A percentile compares a stretch with the other conserved stretches of the same genome.
Conservation (phyloP, 2,113 vertebrate genomes). For the Bufo bufo region DNA sequence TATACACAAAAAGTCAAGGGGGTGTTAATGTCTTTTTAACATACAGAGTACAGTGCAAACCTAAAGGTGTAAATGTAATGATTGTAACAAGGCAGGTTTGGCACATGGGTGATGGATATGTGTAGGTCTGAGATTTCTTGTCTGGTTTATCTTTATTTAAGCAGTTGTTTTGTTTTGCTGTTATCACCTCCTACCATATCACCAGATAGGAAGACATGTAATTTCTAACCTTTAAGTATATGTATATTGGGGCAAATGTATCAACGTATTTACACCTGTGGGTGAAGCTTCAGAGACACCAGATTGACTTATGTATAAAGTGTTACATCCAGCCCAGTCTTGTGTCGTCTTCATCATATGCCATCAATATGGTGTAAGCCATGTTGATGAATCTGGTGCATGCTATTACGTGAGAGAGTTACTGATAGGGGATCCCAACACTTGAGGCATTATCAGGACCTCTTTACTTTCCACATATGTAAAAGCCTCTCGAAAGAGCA, state of each 20-base stretch:
- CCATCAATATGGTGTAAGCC: too few relatives aligned
- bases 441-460: too few relatives aligned
- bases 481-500: background rate
- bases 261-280: background rate
- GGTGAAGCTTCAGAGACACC: background rate
- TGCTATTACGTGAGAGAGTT: background rate
- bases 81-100: constrained; percentile 19
- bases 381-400: background rate
- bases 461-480: background rate
- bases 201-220: background rate
- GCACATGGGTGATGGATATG: constrained; percentile 39
- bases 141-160: constrained; percentile 18
- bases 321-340: background rate
- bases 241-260: background rate
- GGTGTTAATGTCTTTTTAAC: constrained; percentile 25
- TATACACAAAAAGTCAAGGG: constrained; percentile 22
- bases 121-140: background rate
- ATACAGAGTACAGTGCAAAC: constrained; percentile 38
- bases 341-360: too few relatives aligned
- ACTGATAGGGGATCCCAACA: background rate
- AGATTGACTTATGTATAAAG: background rate
- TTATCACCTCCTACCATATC: background rate
- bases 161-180: constrained; percentile 16
- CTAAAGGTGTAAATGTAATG: constrained; percentile 35
- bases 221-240: background rate